Conservation (phyloP, 2,888 invertebrate species). For the Luperina nickerlii region DNA sequence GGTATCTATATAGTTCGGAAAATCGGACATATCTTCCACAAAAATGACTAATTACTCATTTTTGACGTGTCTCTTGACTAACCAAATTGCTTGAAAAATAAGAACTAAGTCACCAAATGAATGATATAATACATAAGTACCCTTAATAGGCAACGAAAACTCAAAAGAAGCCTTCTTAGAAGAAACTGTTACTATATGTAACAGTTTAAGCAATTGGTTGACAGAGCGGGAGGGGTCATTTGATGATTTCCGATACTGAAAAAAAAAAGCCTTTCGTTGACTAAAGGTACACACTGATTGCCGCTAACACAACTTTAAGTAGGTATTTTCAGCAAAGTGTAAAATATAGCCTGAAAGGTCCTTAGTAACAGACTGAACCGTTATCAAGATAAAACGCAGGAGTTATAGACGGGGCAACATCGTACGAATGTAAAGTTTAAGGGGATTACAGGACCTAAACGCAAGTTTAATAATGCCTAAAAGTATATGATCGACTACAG, state of each 20-base stretch:
- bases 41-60: too few relatives aligned
- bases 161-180: not conserved
- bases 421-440: constrained; percentile 5
- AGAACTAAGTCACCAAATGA: not conserved
- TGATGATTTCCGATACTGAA: too few relatives aligned
- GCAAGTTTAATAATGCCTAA: too few relatives aligned
- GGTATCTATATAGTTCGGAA: too few relatives aligned
- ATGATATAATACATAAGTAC: not conserved
- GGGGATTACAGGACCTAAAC: too few relatives aligned
- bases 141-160: not conserved
- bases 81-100: not conserved
- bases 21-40: too few relatives aligned
- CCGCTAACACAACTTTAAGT: not conserved
- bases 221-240: too few relatives aligned
- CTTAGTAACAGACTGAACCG: not conserved
- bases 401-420: constrained; percentile 6
- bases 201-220: too few relatives aligned
- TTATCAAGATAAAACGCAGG: constrained; percentile 22
- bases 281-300: not conserved
- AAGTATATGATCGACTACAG: too few relatives aligned
- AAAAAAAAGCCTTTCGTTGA: not conserved
- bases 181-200: not conserved
- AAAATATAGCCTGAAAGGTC: not conserved
- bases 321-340: too few relatives aligned
- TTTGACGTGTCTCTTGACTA: not conserved